Conservation (phyloP, 2,888 invertebrate species). For the Heliconius cydno region DNA sequence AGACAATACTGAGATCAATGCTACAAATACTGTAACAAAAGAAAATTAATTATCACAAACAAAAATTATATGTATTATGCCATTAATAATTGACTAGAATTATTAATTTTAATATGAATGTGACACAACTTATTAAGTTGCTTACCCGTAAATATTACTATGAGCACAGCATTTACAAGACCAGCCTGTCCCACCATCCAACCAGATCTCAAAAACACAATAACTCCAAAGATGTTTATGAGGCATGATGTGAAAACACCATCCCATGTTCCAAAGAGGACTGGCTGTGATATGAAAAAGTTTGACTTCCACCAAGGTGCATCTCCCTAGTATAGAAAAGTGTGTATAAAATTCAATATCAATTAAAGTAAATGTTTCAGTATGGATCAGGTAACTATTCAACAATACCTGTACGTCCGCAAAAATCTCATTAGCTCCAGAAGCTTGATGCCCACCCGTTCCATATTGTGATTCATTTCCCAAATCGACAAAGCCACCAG, state of each 20-base stretch:
- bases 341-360: neutral
- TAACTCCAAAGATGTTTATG: conserved; percentile 98
- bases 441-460: conserved; percentile 92
- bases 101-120: neutral
- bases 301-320: conserved; percentile 98
- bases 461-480: conserved; percentile 90
- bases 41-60: conserved; percentile 27
- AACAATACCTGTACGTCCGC: conserved; percentile 91
- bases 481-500: conserved; percentile 90
- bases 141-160: conserved; percentile 90
- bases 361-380: neutral
- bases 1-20: conserved; percentile 95
- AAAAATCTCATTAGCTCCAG: conserved; percentile 95
- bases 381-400: neutral
- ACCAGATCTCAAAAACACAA: conserved; percentile 97
- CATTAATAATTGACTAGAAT: neutral
- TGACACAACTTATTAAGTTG: neutral
- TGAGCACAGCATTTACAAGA: conserved; percentile 90
- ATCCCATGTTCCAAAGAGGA: conserved; percentile 98
- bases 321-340: conserved; percentile 82
- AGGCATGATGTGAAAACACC: conserved; percentile 99
- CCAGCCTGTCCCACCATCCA: conserved; percentile 98
- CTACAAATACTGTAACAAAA: conserved; percentile 89
- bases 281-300: conserved; percentile 97
- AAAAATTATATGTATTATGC: neutral